phyloP scores from a whole-genome alignment of 2,888 invertebrate genomes.

The Chrysolina oricalcia region DNA sequence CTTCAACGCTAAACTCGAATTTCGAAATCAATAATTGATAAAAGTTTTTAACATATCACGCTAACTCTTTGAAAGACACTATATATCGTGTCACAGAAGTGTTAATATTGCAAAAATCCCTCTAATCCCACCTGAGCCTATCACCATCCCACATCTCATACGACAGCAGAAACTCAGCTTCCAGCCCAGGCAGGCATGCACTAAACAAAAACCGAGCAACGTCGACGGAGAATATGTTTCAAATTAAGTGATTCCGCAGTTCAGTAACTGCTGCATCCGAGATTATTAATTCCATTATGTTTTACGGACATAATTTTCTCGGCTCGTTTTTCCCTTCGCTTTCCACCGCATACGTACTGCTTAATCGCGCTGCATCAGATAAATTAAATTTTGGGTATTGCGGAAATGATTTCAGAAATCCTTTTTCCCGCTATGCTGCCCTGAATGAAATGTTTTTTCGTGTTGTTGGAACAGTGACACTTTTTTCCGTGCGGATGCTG shows the following conservation, averaged over 20 bases:
- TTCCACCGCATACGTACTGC: slow-evolving; percentile 50
- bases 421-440: slow-evolving; percentile 26
- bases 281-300: slow-evolving; percentile 63
- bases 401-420: slow-evolving; percentile 55
- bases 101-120: too few relatives aligned
- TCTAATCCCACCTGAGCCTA: too few relatives aligned
- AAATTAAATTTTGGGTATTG: slow-evolving; percentile 58
- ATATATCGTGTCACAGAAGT: too few relatives aligned
- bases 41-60: too few relatives aligned
- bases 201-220: slow-evolving; percentile 41
- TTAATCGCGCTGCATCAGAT: slow-evolving; percentile 58
- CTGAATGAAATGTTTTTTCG: not conserved
- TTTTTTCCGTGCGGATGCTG: not conserved
- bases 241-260: slow-evolving; percentile 63
- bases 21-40: too few relatives aligned
- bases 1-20: too few relatives aligned
- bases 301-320: slow-evolving; percentile 61
- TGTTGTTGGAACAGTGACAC: not conserved
- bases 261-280: slow-evolving; percentile 61
- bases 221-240: slow-evolving; percentile 57
- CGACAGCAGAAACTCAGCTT: not conserved
- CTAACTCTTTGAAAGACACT: too few relatives aligned
- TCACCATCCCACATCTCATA: not conserved
- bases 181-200: not conserved
- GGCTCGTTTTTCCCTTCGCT: slow-evolving; percentile 35